Evolutionary conservation across 2,113 vertebrate genomes (phyloP).

Genomic region (Prietella phreatophila): DNA sequence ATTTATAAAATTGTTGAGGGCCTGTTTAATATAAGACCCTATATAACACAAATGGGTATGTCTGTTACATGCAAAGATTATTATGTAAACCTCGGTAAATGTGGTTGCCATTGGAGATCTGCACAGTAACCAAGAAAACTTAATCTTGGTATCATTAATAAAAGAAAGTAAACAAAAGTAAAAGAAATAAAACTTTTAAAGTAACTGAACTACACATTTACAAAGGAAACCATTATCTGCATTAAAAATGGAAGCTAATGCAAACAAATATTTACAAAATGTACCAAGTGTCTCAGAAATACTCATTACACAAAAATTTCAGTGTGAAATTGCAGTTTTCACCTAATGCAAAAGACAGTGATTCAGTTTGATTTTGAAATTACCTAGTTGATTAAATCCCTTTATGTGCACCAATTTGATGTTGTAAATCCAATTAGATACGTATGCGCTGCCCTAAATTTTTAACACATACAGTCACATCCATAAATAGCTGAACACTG

Average conservation of each 20-base stretch:
- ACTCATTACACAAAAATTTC: slow-evolving; percentile 32
- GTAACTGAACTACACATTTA: background rate
- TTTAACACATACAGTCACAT: background rate
- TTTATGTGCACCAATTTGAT: slow-evolving; percentile 65
- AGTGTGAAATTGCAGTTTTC: slow-evolving; percentile 26
- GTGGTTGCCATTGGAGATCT: too few relatives aligned
- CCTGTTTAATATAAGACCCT: too few relatives aligned
- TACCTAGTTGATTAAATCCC: slow-evolving; percentile 62
- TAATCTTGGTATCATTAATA: too few relatives aligned
- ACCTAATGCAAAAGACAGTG: slow-evolving; percentile 6
- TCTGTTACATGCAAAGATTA: too few relatives aligned
- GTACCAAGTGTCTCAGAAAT: background rate
- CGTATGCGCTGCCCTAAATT: slow-evolving; percentile 57
- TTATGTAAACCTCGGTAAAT: too few relatives aligned
- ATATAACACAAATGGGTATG: too few relatives aligned
- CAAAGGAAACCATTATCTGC: background rate
- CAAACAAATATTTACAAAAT: slow-evolving; percentile 9
- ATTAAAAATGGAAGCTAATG: background rate
- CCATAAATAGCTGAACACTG: background rate
- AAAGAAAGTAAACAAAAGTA: too few relatives aligned
- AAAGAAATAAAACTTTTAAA: too few relatives aligned
- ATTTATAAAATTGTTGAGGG: too few relatives aligned
- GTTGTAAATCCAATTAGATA: slow-evolving; percentile 72
- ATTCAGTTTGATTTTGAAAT: slow-evolving; percentile 38
- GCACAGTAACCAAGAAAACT: too few relatives aligned